These are phyloP conservation scores for Loripinus fragilis DNA, from an alignment of 2,888 invertebrate genomes.

Conservation along the genomic window DNA sequence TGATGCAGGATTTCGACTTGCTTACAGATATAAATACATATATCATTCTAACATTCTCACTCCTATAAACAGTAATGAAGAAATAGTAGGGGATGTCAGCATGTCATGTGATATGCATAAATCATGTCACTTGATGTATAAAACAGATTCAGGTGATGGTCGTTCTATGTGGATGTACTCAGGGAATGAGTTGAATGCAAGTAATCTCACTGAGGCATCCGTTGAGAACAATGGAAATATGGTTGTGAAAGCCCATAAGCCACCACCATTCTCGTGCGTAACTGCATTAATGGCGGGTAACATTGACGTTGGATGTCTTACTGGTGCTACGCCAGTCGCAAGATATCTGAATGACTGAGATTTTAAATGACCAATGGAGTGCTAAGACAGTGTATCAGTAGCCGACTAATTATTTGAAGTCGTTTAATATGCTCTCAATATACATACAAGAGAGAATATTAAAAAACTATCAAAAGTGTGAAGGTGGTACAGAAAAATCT, in stretches of 20 bases:
- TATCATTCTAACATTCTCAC: neutral
- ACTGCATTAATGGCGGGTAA: neutral
- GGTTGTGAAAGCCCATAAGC: neutral
- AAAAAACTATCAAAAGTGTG: too few species aligned
- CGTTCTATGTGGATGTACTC: neutral
- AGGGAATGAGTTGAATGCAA: neutral
- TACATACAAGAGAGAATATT: too few species aligned
- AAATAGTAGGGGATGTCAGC: too few species aligned
- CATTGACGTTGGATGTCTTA: neutral
- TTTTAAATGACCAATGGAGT: too few species aligned
- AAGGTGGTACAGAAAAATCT: too few species aligned
- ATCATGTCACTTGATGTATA: neutral
- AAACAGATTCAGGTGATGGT: neutral
- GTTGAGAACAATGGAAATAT: neutral
- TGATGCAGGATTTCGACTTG: neutral
- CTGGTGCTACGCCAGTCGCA: neutral
- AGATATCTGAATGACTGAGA: too few species aligned
- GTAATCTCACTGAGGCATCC: neutral
- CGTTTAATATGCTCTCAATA: too few species aligned
- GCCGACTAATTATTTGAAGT: too few species aligned
- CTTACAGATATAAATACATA: neutral
- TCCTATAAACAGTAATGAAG: neutral
- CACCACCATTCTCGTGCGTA: neutral
- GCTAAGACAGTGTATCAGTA: too few species aligned
- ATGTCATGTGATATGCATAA: neutral